phyloP scores from a whole-genome alignment of 2,888 invertebrate genomes.

The Catocala fraxini region DNA sequence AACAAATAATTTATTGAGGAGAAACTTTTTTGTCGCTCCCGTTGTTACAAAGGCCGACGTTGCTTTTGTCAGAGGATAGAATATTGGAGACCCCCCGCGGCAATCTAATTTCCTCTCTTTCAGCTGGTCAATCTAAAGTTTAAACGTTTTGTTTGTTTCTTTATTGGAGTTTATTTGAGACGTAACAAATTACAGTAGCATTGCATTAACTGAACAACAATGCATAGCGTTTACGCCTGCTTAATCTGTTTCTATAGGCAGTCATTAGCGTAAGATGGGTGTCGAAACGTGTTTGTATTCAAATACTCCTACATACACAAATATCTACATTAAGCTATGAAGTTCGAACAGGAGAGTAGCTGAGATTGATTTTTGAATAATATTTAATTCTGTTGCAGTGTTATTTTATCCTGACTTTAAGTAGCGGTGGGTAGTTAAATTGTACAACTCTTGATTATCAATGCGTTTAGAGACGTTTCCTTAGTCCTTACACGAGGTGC shows the following conservation, averaged over 20 bases:
- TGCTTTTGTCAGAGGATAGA: conserved; percentile 68
- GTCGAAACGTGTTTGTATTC: conserved; percentile 45
- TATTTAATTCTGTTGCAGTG: too few relatives aligned
- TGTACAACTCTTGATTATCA: too few relatives aligned
- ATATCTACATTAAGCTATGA: conserved; percentile 11
- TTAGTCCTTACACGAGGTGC: too few relatives aligned
- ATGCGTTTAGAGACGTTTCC: too few relatives aligned
- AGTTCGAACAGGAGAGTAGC: background rate
- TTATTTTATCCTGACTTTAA: too few relatives aligned
- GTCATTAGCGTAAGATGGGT: conserved; percentile 56
- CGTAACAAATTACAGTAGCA: conserved; percentile 50
- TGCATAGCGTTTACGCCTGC: conserved; percentile 44
- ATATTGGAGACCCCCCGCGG: conserved; percentile 69
- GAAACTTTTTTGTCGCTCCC: conserved; percentile 59
- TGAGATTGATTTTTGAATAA: too few relatives aligned
- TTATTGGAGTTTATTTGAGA: conserved; percentile 24
- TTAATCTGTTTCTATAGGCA: conserved; percentile 48
- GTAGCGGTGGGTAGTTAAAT: too few relatives aligned
- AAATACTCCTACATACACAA: conserved; percentile 23
- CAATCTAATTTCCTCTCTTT: conserved; percentile 69
- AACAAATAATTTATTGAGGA: conserved; percentile 57
- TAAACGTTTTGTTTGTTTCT: conserved; percentile 46
- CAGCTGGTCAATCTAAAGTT: conserved; percentile 61
- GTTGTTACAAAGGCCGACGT: conserved; percentile 58
- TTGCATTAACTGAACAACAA: conserved; percentile 32